Evolutionary conservation across 2,113 vertebrate species (phyloP).

Genomic region (Pluvialis apricaria): DNA sequence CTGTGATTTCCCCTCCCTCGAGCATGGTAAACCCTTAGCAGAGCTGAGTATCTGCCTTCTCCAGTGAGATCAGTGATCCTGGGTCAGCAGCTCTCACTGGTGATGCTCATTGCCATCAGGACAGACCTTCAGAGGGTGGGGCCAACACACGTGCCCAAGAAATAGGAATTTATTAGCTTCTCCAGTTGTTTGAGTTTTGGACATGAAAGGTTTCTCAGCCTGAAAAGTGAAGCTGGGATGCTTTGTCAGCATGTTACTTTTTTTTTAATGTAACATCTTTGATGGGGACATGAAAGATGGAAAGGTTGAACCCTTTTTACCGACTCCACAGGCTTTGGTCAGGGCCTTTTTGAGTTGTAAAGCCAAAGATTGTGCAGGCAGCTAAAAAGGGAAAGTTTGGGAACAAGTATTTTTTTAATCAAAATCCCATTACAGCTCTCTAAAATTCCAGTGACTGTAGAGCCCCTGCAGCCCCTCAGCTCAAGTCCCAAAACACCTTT

Average conservation of each 20-base stretch:
- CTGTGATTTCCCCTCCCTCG: not conserved
- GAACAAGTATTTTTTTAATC: not conserved
- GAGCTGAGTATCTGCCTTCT: not conserved
- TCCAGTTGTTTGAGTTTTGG: not conserved
- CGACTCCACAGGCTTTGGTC: not conserved
- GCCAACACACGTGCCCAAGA: not conserved
- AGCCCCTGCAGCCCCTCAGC: rapidly evolving
- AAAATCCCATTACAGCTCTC: not conserved
- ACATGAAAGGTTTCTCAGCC: not conserved
- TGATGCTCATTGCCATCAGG: not conserved
- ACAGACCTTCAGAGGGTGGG: not conserved
- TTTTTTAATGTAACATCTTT: not conserved
- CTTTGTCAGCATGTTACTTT: not conserved
- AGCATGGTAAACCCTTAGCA: not conserved
- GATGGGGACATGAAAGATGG: not conserved
- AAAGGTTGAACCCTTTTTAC: not conserved
- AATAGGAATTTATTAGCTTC: not conserved
- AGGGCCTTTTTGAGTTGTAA: not conserved
- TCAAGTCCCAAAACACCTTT: not conserved
- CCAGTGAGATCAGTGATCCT: not conserved
- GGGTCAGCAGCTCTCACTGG: not conserved
- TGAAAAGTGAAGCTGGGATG: not conserved
- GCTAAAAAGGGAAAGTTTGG: not conserved
- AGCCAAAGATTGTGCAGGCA: not conserved
- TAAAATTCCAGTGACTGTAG: not conserved